phyloP scores from a whole-genome alignment of 1,140 invertebrate species.

The Chelonus insularis region DNA sequence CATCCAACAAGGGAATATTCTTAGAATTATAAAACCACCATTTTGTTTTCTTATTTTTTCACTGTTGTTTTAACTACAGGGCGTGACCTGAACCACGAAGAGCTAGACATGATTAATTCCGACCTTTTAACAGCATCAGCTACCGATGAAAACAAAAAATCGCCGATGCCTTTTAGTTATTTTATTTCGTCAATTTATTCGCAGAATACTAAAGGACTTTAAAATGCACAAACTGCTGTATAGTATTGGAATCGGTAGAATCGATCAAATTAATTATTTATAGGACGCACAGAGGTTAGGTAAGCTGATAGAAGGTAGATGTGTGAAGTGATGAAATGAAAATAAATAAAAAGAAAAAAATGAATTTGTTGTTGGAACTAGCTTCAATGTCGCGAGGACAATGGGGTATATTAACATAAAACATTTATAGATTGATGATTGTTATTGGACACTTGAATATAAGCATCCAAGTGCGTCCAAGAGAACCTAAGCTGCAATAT shows the following conservation, averaged over 20 bases:
- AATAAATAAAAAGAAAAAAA: conserved; percentile 4
- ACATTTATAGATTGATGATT: conserved; percentile 37
- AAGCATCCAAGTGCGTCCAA: neutral
- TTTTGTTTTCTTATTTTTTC: conserved; percentile 14
- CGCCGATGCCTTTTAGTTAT: neutral
- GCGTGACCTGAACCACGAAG: conserved; percentile 22
- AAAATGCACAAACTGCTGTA: neutral
- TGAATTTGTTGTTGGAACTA: conserved; percentile 13
- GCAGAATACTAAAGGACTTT: neutral
- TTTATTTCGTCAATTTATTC: neutral
- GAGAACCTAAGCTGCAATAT: too few species aligned
- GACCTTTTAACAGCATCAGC: neutral
- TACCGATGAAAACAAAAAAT: conserved; percentile 3
- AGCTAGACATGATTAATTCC: conserved; percentile 16
- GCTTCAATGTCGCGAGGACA: conserved; percentile 44
- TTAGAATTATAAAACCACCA: conserved; percentile 43
- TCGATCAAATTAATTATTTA: conserved; percentile 1
- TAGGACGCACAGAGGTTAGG: neutral
- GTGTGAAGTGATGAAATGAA: neutral
- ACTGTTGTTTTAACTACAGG: conserved; percentile 20
- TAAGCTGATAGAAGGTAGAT: neutral
- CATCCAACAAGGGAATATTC: conserved; percentile 28
- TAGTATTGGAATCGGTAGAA: neutral
- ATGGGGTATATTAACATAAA: conserved; percentile 47
- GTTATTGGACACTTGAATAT: conserved; percentile 28